A percentile compares a stretch with the other conserved stretches of the same genome.
Conservation (phyloP, 2,888 invertebrate genomes). For the Epinotia ramella region DNA sequence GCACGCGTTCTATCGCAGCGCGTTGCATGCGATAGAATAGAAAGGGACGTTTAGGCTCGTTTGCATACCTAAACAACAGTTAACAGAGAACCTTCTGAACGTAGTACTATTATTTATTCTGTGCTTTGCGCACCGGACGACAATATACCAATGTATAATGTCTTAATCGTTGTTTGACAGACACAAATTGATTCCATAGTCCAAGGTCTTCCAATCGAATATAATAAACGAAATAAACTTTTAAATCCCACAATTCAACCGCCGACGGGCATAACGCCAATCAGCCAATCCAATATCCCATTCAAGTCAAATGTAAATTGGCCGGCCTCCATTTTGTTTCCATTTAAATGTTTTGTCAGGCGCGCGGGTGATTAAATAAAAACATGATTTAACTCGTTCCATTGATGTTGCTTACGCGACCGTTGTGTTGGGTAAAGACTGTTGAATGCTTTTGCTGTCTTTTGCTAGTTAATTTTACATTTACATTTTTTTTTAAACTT, state of each 20-base stretch:
- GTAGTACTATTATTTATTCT: too few species aligned
- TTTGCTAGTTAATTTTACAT: not conserved
- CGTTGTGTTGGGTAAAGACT: not conserved
- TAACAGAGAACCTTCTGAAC: too few species aligned
- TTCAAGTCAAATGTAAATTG: constrained; percentile 42
- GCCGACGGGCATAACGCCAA: constrained; percentile 17
- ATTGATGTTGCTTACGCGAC: constrained; percentile 16
- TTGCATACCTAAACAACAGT: too few species aligned
- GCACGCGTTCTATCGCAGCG: too few species aligned
- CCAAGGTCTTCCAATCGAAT: too few species aligned
- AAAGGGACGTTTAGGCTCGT: too few species aligned
- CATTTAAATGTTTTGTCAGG: constrained; percentile 44
- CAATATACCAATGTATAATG: too few species aligned
- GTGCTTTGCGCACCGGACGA: too few species aligned
- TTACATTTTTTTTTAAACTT: too few species aligned
- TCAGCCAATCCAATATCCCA: constrained; percentile 34
- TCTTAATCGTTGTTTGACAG: too few species aligned
- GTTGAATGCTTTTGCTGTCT: not conserved
- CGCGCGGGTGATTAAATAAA: constrained; percentile 38
- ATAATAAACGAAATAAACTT: constrained; percentile 21
- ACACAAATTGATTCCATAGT: too few species aligned
- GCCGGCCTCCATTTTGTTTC: constrained; percentile 29
- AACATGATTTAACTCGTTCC: constrained; percentile 34
- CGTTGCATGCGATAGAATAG: too few species aligned
- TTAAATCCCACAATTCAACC: constrained; percentile 23